phyloP scores from a whole-genome alignment of 2,888 invertebrate species.

The Xanthorhoe designata region DNA sequence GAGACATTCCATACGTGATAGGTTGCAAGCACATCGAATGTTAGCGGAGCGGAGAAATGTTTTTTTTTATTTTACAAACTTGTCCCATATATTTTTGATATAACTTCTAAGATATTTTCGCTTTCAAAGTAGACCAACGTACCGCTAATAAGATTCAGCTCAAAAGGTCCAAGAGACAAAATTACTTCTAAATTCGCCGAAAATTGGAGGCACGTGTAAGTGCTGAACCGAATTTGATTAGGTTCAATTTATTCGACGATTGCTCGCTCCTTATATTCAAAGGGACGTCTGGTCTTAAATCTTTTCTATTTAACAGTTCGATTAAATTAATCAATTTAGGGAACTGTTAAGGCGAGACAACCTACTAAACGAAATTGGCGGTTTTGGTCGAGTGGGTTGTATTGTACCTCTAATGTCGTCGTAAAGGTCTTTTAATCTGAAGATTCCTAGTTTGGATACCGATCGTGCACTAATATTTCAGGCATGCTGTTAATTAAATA shows the following conservation, averaged over 20 bases:
- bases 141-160: neutral
- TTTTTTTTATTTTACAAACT: too few relatives aligned
- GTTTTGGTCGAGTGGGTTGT: too few relatives aligned
- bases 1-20: too few relatives aligned
- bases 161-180: neutral
- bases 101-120: neutral
- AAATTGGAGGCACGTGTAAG: neutral
- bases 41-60: too few relatives aligned
- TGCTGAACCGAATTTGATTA: slow-evolving; percentile 14
- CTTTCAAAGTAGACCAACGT: neutral
- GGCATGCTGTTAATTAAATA: too few relatives aligned
- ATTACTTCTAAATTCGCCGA: slow-evolving; percentile 13
- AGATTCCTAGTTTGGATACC: too few relatives aligned
- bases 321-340: slow-evolving; percentile 49
- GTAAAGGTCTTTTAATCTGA: too few relatives aligned
- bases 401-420: too few relatives aligned
- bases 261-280: slow-evolving; percentile 39
- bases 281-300: slow-evolving; percentile 56
- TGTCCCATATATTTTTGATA: too few relatives aligned
- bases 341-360: neutral
- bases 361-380: too few relatives aligned
- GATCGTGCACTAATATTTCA: too few relatives aligned
- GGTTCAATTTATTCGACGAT: slow-evolving; percentile 29
- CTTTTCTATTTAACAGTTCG: slow-evolving; percentile 65
- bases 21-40: too few relatives aligned